Evolutionary conservation across 2,113 vertebrate genomes (phyloP), one percentile per base, ranked within the genome.

Genomic region (Brienomyrus brachyistius): DNA sequence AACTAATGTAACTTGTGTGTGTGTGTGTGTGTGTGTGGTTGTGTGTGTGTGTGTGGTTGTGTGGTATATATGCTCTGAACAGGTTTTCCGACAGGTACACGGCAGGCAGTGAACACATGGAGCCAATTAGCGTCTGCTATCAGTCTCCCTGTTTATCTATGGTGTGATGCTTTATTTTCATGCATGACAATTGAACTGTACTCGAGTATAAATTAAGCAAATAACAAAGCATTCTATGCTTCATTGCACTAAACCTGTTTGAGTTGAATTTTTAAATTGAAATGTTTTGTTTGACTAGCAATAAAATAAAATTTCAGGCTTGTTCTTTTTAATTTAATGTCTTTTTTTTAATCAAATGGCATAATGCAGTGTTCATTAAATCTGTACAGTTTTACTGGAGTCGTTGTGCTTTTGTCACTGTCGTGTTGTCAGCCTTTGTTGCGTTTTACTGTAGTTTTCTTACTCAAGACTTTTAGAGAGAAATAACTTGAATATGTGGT

Each of bases 231-330:
- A 4, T 89, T 82, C n/a, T 21, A 23, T 52, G 66, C 70, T 23
- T 51, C 48, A 40, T 35, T 59, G 88, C 40, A 54, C 50, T 47
- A 43, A 54, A 54, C 15, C 74, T 83, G 27, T 51, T 89, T 82
- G 70, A 88, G 47, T 31, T 88, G 59, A 70, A 88, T 74, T 88
- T 88, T 74, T 47, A 51, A 88, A 48, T 19, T 27, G 43, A 47
- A 80, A n/a, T 70, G 31, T 82, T 80, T 89, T 89, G 74, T 52
- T 80, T 82, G 40, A 83, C 27, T 50, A 54, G 88, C 51, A 89
- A 89, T 89, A 82, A 89, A 88, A 50, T 23, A 70, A 19, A 11
- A 51, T 45, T 77, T 88, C n/a, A 88, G 51, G 87, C 19, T n/a
- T 43, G 23, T 83, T 31, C 50, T 45, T 89, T 56, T 52, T 21